Conservation (phyloP, 2,888 invertebrate species). For the Diabrotica balteata region DNA sequence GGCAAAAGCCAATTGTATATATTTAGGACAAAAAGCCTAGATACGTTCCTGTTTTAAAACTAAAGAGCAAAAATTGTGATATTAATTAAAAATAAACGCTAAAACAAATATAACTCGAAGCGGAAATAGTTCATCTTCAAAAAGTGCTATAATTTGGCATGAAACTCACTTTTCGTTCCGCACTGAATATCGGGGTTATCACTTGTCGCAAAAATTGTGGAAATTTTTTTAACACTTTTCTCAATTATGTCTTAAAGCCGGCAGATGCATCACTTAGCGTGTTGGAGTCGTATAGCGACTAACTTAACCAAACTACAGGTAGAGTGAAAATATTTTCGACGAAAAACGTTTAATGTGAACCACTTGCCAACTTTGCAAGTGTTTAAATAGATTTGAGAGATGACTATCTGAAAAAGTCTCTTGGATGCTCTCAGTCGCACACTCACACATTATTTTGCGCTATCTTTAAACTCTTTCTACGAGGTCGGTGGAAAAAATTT, state of each 20-base stretch:
- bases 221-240: slow-evolving; percentile 17
- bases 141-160: slow-evolving; percentile 2
- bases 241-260: slow-evolving; percentile 9
- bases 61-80: not conserved
- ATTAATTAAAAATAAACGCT: not conserved
- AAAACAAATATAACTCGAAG: not conserved
- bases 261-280: slow-evolving; percentile 21
- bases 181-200: slow-evolving; percentile 18
- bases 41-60: too few relatives aligned
- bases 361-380: slow-evolving; percentile 36
- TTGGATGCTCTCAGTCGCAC: slow-evolving; percentile 14
- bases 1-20: too few relatives aligned
- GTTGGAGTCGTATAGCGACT: slow-evolving; percentile 17
- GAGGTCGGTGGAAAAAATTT: slow-evolving; percentile 6
- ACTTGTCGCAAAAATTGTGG: slow-evolving; percentile 20
- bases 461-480: slow-evolving; percentile 26
- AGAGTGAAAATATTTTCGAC: slow-evolving; percentile 22
- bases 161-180: slow-evolving; percentile 16
- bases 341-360: slow-evolving; percentile 20
- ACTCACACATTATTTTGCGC: slow-evolving; percentile 11
- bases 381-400: slow-evolving; percentile 34
- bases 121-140: not conserved
- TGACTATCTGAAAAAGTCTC: slow-evolving; percentile 26
- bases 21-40: too few relatives aligned
- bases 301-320: slow-evolving; percentile 7